phyloP scores from a whole-genome alignment of 1,140 invertebrate species.

The Drosophila oshimai region DNA sequence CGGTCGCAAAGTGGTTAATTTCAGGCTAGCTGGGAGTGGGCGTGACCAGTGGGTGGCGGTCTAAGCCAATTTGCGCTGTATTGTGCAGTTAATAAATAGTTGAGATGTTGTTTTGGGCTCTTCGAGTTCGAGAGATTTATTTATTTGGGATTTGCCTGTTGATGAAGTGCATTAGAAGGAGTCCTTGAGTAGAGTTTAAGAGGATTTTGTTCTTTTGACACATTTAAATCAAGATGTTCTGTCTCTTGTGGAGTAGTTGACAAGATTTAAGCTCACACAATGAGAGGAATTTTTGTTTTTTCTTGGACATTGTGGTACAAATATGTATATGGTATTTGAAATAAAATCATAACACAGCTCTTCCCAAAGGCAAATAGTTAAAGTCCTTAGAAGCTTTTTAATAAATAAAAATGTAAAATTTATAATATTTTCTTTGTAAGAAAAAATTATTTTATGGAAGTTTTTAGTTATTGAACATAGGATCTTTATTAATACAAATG shows the following conservation, averaged over 20 bases:
- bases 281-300: too few species aligned
- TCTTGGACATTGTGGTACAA: too few species aligned
- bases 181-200: not conserved
- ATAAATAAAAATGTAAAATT: too few species aligned
- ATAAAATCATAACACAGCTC: too few species aligned
- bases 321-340: too few species aligned
- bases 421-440: too few species aligned
- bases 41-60: conserved; percentile 11
- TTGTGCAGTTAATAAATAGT: conserved; percentile 74
- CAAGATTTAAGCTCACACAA: not conserved
- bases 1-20: conserved; percentile 55
- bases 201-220: not conserved
- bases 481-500: too few species aligned
- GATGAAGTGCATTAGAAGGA: conserved; percentile 38
- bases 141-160: conserved; percentile 11
- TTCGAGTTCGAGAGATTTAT: conserved; percentile 1
- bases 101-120: conserved; percentile 21
- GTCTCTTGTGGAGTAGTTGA: not conserved
- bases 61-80: conserved; percentile 61
- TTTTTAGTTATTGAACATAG: too few species aligned
- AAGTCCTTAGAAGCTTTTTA: too few species aligned
- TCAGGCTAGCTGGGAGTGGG: conserved; percentile 32
- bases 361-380: too few species aligned
- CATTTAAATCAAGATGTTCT: not conserved
- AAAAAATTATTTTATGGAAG: too few species aligned